Percentiles rank a stretch among this genome's conserved stretches.
phyloP scores from a whole-genome alignment of 2,113 vertebrate genomes.

The Litocranius walleri region DNA sequence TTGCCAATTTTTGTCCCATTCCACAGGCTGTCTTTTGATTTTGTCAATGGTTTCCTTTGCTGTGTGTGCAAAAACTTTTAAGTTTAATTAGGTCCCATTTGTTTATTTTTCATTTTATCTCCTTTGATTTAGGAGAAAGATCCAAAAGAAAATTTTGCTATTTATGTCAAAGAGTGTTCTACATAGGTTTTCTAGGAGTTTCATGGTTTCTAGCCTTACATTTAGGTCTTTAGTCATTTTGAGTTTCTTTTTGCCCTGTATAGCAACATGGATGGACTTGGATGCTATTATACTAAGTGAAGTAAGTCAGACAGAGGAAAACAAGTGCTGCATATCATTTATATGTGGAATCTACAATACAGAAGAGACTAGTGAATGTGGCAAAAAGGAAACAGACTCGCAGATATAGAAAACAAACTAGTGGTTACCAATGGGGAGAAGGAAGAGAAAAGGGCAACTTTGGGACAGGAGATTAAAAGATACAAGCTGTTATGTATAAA shows the following conservation, averaged over 20 bases:
- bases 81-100: neutral
- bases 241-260: neutral
- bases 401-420: neutral
- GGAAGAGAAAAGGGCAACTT: neutral
- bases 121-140: neutral
- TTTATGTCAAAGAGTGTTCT: neutral
- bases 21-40: neutral
- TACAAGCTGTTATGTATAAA: neutral
- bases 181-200: neutral
- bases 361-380: neutral
- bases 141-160: neutral
- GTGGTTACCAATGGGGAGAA: neutral
- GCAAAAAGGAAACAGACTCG: neutral
- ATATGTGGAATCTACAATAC: neutral
- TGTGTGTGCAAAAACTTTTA: neutral
- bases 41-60: neutral
- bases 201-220: neutral
- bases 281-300: neutral
- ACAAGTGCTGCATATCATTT: neutral
- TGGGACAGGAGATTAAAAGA: neutral
- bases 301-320: neutral
- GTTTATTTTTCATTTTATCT: neutral
- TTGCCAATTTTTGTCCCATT: neutral
- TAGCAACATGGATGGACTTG: neutral
- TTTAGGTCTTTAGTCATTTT: neutral